Conservation (phyloP, 2,113 vertebrate species). For the Pelusios castaneus region DNA sequence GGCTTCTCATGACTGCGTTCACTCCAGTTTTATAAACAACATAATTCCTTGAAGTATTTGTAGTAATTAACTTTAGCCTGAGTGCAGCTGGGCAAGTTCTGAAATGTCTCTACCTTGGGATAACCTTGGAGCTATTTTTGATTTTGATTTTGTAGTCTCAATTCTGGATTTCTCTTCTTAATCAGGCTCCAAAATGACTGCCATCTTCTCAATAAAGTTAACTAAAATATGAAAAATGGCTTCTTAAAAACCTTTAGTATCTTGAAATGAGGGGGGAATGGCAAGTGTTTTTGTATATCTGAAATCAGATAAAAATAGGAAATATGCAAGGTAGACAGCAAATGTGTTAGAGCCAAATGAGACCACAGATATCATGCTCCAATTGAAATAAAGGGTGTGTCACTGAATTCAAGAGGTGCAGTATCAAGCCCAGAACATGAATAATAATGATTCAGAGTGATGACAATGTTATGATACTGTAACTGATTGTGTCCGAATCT, state of each 20-base stretch:
- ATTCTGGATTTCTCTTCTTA: neutral
- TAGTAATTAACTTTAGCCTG: neutral
- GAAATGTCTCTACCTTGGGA: neutral
- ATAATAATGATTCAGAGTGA: neutral
- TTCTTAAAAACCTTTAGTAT: neutral
- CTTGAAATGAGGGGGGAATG: neutral
- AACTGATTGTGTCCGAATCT: neutral
- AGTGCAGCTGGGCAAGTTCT: neutral
- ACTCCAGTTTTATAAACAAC: neutral
- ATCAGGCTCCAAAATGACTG: neutral
- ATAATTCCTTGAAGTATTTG: neutral
- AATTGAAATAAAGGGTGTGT: neutral
- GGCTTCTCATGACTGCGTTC: neutral
- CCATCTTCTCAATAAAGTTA: neutral
- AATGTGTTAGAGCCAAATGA: neutral
- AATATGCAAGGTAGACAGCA: neutral
- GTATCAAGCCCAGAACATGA: neutral
- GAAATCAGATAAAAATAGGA: neutral
- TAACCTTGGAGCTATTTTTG: neutral
- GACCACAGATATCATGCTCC: neutral
- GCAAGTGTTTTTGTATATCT: neutral
- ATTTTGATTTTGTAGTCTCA: neutral
- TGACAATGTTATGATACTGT: neutral
- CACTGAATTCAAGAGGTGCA: neutral
- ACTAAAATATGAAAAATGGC: neutral